These are phyloP conservation scores for Physella acuta DNA, from an alignment of 1,140 invertebrate species.

Conservation along the genomic window DNA sequence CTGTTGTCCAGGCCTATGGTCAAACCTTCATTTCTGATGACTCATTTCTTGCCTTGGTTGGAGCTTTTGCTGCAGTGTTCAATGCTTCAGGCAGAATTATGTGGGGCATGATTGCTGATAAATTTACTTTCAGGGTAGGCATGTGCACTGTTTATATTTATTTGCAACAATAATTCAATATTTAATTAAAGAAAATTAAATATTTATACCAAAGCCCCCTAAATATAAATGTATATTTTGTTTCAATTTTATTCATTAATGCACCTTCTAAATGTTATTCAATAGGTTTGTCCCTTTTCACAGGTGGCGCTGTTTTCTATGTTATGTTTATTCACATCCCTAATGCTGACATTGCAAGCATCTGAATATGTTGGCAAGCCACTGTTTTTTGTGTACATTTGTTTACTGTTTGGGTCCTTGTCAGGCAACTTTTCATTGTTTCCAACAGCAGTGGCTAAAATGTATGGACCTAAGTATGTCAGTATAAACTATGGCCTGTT, in stretches of 20 bases:
- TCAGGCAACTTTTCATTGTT: slow-evolving; percentile 47
- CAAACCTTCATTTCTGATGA: slow-evolving; percentile 62
- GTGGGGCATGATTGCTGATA: slow-evolving; percentile 62
- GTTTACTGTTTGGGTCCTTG: slow-evolving; percentile 43
- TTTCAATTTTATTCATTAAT: too few relatives aligned
- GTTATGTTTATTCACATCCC: slow-evolving; percentile 29
- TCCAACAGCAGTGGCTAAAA: slow-evolving; percentile 38
- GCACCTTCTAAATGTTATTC: too few relatives aligned
- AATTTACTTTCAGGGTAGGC: slow-evolving; percentile 55
- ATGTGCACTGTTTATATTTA: too few relatives aligned
- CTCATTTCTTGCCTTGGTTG: slow-evolving; percentile 60
- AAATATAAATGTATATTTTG: too few relatives aligned
- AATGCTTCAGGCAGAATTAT: slow-evolving; percentile 60
- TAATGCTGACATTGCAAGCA: slow-evolving; percentile 37
- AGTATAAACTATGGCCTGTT: slow-evolving; percentile 46
- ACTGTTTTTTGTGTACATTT: slow-evolving; percentile 44
- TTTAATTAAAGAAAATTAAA: too few relatives aligned
- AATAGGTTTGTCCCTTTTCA: neutral
- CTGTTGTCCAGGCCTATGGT: slow-evolving; percentile 61
- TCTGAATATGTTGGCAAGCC: slow-evolving; percentile 32
- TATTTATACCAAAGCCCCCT: too few relatives aligned
- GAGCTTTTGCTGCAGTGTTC: slow-evolving; percentile 61
- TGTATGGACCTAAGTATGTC: slow-evolving; percentile 40
- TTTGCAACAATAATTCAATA: too few relatives aligned
- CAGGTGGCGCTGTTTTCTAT: too few relatives aligned